phyloP scores from a whole-genome alignment of 2,113 vertebrate species.

The Ursus arctos region DNA sequence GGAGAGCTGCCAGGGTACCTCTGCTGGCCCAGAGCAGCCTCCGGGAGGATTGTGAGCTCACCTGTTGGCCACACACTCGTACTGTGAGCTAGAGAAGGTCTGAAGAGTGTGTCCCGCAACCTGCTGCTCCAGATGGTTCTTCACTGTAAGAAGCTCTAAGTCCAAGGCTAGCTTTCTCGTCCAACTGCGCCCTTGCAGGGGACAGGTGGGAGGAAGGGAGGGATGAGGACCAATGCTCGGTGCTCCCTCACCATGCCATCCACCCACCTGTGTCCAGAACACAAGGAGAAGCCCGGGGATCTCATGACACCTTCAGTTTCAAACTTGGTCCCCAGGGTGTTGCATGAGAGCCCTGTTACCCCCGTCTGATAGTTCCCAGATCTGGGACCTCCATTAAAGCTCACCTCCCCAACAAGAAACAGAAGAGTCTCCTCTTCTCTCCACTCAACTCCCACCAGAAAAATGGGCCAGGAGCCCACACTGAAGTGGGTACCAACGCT shows the following conservation, averaged over 20 bases:
- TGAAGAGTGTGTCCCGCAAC: background rate
- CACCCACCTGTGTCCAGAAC: background rate
- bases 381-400: background rate
- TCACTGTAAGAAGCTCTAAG: background rate
- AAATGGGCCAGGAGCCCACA: background rate
- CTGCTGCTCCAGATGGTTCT: background rate
- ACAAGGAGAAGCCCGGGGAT: background rate
- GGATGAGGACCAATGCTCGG: accelerated
- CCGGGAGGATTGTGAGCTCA: background rate
- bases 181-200: background rate
- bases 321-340: background rate
- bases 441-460: background rate
- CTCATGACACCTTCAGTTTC: background rate
- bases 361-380: too few species aligned
- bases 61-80: background rate
- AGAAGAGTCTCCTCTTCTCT: background rate
- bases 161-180: background rate
- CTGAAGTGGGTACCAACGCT: background rate
- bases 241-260: background rate
- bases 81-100: background rate
- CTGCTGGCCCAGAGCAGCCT: background rate
- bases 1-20: background rate
- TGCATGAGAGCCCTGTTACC: background rate
- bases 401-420: background rate
- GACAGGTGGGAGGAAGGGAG: background rate